phyloP scores from a whole-genome alignment of 2,113 vertebrate species.

The human region GRCh38 chr5:45261501-45262000 shows the following conservation, averaged over 20 bases:
- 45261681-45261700: conserved; percentile 93
- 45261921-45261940: conserved; percentile 99
- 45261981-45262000: conserved; percentile 89
- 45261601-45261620: conserved; percentile 73
- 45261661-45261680: conserved; percentile 87
- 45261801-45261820: conserved; percentile 95
- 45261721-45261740: conserved; percentile 80
- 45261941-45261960: conserved; percentile 96
- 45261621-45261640: conserved; percentile 79
- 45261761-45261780: conserved; percentile 86
- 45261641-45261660: conserved; percentile 81
- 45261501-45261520: conserved; percentile 73
- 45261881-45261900: conserved; percentile 79
- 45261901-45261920: conserved; percentile 82
- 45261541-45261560: conserved; percentile 62
- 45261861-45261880: conserved; percentile 84
- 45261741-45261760: conserved; percentile 63
- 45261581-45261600: conserved; percentile 76
- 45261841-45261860: conserved; percentile 90
- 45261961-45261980: conserved; percentile 94
- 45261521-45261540: conserved; percentile 31
- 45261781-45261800: conserved; percentile 91
- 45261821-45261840: conserved; percentile 91
- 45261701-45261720: conserved; percentile 90
- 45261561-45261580: conserved; percentile 75